Conservation (phyloP, 2,113 vertebrate genomes). For the Phyllopteryx taeniolatus region DNA sequence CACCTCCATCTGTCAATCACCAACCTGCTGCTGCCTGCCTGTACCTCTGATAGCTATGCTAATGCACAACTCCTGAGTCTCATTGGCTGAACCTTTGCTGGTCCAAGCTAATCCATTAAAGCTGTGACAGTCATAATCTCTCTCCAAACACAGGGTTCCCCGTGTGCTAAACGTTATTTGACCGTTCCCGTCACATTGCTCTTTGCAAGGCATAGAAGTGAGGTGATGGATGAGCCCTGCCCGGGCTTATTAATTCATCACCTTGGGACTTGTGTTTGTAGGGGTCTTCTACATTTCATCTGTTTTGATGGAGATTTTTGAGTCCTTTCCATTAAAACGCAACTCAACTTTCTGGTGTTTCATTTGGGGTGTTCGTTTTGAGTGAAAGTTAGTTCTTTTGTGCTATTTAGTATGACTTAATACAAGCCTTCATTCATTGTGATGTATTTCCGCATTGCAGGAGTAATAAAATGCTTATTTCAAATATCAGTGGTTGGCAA, state of each 20-base stretch:
- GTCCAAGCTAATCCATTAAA: slow-evolving; percentile 74
- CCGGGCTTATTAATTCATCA: slow-evolving; percentile 61
- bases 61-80: slow-evolving; percentile 47
- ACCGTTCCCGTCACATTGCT: slow-evolving; percentile 69
- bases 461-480: background rate
- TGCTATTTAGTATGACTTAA: background rate
- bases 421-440: background rate
- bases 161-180: slow-evolving; percentile 76
- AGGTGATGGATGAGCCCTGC: slow-evolving; percentile 70
- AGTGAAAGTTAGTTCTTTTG: background rate
- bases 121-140: slow-evolving; percentile 74
- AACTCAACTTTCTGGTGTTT: background rate
- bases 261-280: slow-evolving; percentile 57
- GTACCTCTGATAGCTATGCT: slow-evolving; percentile 74
- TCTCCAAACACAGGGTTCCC: slow-evolving; percentile 63
- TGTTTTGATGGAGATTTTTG: slow-evolving; percentile 40
- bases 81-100: slow-evolving; percentile 59
- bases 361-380: background rate
- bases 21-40: slow-evolving; percentile 59
- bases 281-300: slow-evolving; percentile 38
- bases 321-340: slow-evolving; percentile 31
- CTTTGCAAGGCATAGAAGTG: slow-evolving; percentile 48
- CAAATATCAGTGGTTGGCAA: slow-evolving; percentile 22
- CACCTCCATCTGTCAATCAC: slow-evolving; percentile 74
- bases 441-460: background rate